Base-by-base conservation (phyloP, 2,888 invertebrate genomes). In the Drosophila hamatofila region DNA sequence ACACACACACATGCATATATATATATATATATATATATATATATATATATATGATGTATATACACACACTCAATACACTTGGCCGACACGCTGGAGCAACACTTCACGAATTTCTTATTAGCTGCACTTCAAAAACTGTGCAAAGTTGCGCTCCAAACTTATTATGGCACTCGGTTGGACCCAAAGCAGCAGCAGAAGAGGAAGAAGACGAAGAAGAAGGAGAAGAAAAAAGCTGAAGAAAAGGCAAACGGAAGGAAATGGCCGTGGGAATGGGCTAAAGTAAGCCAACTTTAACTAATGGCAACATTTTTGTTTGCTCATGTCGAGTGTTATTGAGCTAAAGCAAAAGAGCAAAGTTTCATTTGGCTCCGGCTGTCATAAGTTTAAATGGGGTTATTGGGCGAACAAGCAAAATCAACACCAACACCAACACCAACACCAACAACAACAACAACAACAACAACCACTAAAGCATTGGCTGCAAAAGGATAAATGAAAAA, bases 51-150 rank as follows among this genome's bases (percentile, higher is more conserved):
- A 7, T n/a, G n/a, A n/a, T n/a, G n/a, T 37, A 16, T 37, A n/a
- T 37, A 7, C 5, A n/a, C 44, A 71, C 59, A 65, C 41, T 48
- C 57, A 58, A 61, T 48, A 75, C 68, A 81, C 75, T 69, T 62
- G 56, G 52, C 44, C 76, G 37, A 66, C 77, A 63, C 72, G 56
- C 61, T 55, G 67, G 21, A 46, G 77, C 67, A 83, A 83, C 84
- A 86, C 83, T 81, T 76, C 72, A 88, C 89, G 89, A 89, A 84
- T 84, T 88, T 83, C 81, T 81, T 86, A 84, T 84, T 81, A 83
- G 83, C 87, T 66, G 80, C 78, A 75, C 69, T 80, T 78, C 54
- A 67, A 68, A 81, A 72, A 66, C 74, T 72, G 69, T 48, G 56
- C 56, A 81, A 75, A 84, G 73, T 70, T 73, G 62, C 49, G 72